These are phyloP conservation scores for Sericinus montela DNA, from an alignment of 2,888 invertebrate genomes.

Conservation along the genomic window DNA sequence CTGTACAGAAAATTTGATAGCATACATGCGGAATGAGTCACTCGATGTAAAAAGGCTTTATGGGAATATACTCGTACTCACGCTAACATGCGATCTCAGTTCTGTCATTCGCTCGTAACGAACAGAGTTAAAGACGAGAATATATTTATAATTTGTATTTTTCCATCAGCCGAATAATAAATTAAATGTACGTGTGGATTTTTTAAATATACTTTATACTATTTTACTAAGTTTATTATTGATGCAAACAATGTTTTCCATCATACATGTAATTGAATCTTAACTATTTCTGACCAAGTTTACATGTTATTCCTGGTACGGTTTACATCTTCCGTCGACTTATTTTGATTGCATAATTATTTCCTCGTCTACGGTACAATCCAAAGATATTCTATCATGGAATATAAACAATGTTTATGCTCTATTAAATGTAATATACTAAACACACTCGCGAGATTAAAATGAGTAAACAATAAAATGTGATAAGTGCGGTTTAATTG, in stretches of 20 bases:
- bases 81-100: not conserved
- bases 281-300: slow-evolving; percentile 7
- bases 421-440: slow-evolving; percentile 1
- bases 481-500: not conserved
- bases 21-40: slow-evolving; percentile 13
- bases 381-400: not conserved
- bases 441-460: not conserved
- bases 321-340: slow-evolving; percentile 12
- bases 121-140: slow-evolving; percentile 12
- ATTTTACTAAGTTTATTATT: slow-evolving; percentile 14
- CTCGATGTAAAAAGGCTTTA: not conserved
- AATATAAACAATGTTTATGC: not conserved
- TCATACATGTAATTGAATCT: slow-evolving; percentile 15
- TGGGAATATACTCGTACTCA: slow-evolving; percentile 12
- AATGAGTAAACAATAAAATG: slow-evolving; percentile 1
- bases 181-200: slow-evolving; percentile 14
- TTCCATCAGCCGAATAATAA: slow-evolving; percentile 18
- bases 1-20: slow-evolving; percentile 18
- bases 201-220: slow-evolving; percentile 13
- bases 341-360: slow-evolving; percentile 24
- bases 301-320: slow-evolving; percentile 3
- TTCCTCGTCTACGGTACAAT: slow-evolving; percentile 4
- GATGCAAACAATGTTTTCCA: slow-evolving; percentile 6
- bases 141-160: slow-evolving; percentile 10
- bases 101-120: not conserved